Evolutionary conservation across 2,888 invertebrate species (phyloP), one percentile per base, ranked within the genome.

Genomic region (Machimus atricapillus): DNA sequence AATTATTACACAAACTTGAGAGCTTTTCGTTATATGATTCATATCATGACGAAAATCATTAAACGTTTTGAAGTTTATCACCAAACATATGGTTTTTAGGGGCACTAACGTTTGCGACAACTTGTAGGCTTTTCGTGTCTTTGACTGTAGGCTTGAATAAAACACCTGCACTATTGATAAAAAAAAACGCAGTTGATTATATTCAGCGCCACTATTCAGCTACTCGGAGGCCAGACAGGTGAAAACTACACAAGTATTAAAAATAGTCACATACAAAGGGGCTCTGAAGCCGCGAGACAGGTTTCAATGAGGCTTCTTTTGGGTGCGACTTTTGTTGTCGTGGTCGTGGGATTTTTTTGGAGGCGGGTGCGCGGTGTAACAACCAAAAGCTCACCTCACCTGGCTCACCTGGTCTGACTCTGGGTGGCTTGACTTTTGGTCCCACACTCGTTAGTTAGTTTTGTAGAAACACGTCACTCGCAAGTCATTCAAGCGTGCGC

Each of bases 401-500:
- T 52, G 79, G 14, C 46, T 19, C 12, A n/a, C 9, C 46, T 52
- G n/a, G 31, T 19, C 16, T 40, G 40, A 37, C 16, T 66, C 34
- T 7, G 34, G 34, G 34, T 34, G 8, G 52, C 34, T 23, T 40
- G 40, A 37, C 16, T 66, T 37, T 34, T 31, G 31, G 58, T 56
- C 56, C 58, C 46, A 58, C 58, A n/a, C 34, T 9, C 19, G n/a
- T 34, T 83, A 66, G 82, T 83, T 23, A 23, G n/a, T 58, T 66
- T 83, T 37, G 82, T 66, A 37, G 58, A 37, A 58, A 40, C 82
- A 66, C 66, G 82, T 66, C 23, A 83, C 40, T 83, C 82, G 23
- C 82, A 46, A 66, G 82, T 37, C 81, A 81, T 56, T 56, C 27
- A 31, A 56, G 56, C 81, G 34, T 81, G 81, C 81, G 81, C 56